These are phyloP conservation scores for Phthorimaea operculella DNA, from an alignment of 1,140 invertebrate species.

Conservation along the genomic window DNA sequence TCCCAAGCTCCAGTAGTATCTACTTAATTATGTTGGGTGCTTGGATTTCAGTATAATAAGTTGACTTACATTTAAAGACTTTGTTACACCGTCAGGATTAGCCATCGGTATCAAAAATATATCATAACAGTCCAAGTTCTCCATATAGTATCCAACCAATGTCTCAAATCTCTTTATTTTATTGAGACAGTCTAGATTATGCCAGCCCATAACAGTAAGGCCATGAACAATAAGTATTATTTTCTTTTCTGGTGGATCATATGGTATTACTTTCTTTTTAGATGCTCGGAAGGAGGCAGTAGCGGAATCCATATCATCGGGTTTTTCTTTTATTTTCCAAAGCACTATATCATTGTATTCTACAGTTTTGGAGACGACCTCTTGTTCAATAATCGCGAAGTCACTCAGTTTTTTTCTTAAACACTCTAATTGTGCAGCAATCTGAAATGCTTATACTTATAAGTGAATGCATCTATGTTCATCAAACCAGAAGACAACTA, in stretches of 20 bases:
- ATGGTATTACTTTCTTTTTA: slow-evolving; percentile 27
- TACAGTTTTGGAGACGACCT: slow-evolving; percentile 33
- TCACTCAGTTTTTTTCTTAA: neutral
- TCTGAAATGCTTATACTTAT: neutral
- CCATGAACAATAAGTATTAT: slow-evolving; percentile 55
- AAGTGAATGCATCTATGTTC: neutral
- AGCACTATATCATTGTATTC: slow-evolving; percentile 48
- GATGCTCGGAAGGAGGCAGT: slow-evolving; percentile 20
- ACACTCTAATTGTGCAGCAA: neutral
- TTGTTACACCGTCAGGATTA: slow-evolving; percentile 41
- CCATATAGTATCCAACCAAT: slow-evolving; percentile 35
- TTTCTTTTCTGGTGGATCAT: slow-evolving; percentile 40
- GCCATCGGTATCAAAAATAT: slow-evolving; percentile 52
- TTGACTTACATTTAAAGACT: too few relatives aligned
- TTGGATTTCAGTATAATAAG: too few relatives aligned
- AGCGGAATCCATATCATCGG: neutral
- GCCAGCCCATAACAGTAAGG: slow-evolving; percentile 33
- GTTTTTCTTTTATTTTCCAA: slow-evolving; percentile 31
- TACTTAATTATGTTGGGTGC: too few relatives aligned
- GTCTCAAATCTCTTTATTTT: slow-evolving; percentile 11
- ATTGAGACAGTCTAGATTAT: slow-evolving; percentile 14
- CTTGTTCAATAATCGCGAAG: neutral
- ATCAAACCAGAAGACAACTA: too few relatives aligned
- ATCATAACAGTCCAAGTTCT: slow-evolving; percentile 45
- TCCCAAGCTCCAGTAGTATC: too few relatives aligned